These are phyloP conservation scores for Turdus rufiventris DNA, from an alignment of 2,113 vertebrate genomes.

Conservation along the genomic window DNA sequence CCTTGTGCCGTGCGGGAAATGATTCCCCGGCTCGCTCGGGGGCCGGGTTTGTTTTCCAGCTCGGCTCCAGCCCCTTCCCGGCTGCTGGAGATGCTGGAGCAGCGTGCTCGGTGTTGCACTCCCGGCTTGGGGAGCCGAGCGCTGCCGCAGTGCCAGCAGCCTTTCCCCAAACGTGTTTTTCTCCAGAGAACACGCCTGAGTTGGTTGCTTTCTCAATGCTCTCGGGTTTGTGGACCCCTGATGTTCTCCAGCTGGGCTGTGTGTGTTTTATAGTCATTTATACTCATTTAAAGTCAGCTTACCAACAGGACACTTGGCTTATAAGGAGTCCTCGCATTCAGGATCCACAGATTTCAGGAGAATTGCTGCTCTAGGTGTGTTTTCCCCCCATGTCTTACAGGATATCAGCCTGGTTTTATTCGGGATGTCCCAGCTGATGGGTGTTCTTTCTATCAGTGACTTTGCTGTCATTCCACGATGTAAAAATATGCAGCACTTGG, in stretches of 20 bases:
- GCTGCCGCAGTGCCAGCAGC: background rate
- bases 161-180: background rate
- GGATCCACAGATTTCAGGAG: background rate
- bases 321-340: background rate
- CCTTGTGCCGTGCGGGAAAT: background rate
- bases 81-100: background rate
- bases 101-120: background rate
- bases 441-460: background rate
- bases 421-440: background rate
- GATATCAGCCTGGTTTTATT: background rate
- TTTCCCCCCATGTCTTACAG: background rate
- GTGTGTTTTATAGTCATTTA: background rate
- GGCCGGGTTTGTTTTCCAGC: background rate
- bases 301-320: background rate
- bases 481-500: background rate
- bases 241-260: constrained; percentile 12
- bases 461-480: background rate
- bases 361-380: background rate
- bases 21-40: background rate
- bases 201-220: background rate
- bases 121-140: background rate
- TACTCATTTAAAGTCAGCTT: background rate
- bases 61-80: background rate
- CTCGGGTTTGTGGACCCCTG: background rate
- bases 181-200: background rate